Base-by-base conservation (phyloP, 1,140 invertebrate species). In the Anastrepha ludens region DNA sequence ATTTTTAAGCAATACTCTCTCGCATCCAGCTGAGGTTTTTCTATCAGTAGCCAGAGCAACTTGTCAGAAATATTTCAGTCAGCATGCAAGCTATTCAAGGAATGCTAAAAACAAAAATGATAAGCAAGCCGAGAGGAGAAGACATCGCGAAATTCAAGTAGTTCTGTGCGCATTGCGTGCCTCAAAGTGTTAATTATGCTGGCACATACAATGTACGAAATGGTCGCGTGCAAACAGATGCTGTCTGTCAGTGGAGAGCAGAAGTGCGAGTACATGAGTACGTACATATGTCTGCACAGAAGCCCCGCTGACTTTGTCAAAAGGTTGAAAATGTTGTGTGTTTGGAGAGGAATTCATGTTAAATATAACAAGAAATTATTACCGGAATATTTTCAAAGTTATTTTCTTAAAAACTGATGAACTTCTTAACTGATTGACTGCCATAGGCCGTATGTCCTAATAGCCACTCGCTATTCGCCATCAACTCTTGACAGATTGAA, bases 101-200 rank as follows among this genome's bases (percentile, higher is more conserved):
- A 81, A 81, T 81, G 74, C 20, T 4, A 55, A 81, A 81, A 6
- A 50, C 2, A 8, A 50, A 20, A 41, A 11, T 55, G 74, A 81
- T n/a, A 58, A 41, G 4, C 7, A 81, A 81, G 47, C 2, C 44
- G n/a, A 29, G 47, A 55, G 13, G n/a, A 81, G 74, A 55, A 81
- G 74, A 20, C 17, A 50, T 20, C 44, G 13, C 74, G 74, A 81
- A 55, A 81, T 81, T 81, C 47, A 47, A 81, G 74, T 81, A 81
- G 74, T 29, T 81, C 47, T 41, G 47, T 81, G 74, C n/a, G 17
- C 17, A 58, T 81, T 81, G 74, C 74, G 74, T 81, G 74, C 74
- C 74, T 55, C 74, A 81, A 81, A 81, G 74, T 81, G 74, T 81
- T 81, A 81, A 81, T 81, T 81, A 81, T 81, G 74, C 74, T 81